phyloP scores from a whole-genome alignment of 1,140 invertebrate species.

The Cydia strobilella region DNA sequence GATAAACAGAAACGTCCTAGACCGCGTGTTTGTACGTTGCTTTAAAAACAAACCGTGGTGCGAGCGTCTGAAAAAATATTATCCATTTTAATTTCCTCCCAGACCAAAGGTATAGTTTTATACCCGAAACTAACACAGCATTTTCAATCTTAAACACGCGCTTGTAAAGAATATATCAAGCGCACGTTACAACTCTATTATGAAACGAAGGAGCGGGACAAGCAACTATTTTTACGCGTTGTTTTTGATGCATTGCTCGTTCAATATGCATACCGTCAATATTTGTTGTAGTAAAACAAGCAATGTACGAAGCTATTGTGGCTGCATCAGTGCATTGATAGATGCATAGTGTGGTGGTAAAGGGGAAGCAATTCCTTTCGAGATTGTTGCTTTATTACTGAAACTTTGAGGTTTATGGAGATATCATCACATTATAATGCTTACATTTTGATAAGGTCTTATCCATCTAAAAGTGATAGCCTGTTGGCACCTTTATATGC shows the following conservation, averaged over 20 bases:
- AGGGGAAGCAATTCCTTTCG: conserved; percentile 15
- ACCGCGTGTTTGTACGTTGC: conserved; percentile 18
- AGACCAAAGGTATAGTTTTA: background rate
- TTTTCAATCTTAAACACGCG: background rate
- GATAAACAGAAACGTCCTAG: conserved; percentile 15
- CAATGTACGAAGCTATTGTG: background rate
- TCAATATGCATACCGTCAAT: background rate
- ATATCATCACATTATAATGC: conserved; percentile 16
- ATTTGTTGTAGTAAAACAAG: conserved; percentile 3
- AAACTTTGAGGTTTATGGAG: conserved; percentile 7
- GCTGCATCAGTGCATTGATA: conserved; percentile 13
- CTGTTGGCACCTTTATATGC: background rate
- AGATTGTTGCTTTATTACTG: conserved; percentile 2
- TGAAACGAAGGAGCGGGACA: background rate
- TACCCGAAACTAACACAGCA: background rate
- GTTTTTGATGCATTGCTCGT: background rate
- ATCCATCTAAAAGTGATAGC: background rate
- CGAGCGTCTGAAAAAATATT: conserved; percentile 39
- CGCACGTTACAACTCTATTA: conserved; percentile 15
- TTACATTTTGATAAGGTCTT: background rate
- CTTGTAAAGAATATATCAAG: conserved; percentile 10
- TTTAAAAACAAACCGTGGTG: conserved; percentile 33
- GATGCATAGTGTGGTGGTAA: conserved; percentile 9
- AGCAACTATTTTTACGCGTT: background rate
- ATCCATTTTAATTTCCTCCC: conserved; percentile 41